These are phyloP conservation scores for Neodontobutis hainanensis DNA, from an alignment of 2,113 vertebrate genomes.

Conservation along the genomic window DNA sequence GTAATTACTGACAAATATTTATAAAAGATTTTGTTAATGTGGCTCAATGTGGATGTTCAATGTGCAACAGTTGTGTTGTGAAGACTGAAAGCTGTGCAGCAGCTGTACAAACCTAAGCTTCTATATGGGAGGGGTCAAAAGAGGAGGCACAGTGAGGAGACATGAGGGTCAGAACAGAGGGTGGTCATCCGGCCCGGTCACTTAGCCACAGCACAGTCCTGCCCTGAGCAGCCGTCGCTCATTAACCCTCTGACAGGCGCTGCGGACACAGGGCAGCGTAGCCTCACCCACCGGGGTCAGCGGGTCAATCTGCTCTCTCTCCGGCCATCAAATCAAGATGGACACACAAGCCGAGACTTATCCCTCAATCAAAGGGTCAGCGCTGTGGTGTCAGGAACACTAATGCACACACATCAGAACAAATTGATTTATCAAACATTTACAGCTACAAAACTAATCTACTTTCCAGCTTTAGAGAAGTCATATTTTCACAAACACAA, in stretches of 20 bases:
- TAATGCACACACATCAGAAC: slow-evolving; percentile 52
- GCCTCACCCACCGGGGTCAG: slow-evolving; percentile 86
- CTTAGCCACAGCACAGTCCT: slow-evolving; percentile 85
- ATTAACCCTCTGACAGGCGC: slow-evolving; percentile 89
- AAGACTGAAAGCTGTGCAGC: slow-evolving; percentile 84
- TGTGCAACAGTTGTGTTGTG: slow-evolving; percentile 59
- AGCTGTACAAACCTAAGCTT: slow-evolving; percentile 85
- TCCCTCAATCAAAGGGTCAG: slow-evolving; percentile 76
- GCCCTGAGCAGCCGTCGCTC: slow-evolving; percentile 89
- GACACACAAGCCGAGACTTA: slow-evolving; percentile 87
- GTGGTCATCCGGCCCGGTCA: slow-evolving; percentile 80
- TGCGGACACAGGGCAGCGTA: slow-evolving; percentile 78
- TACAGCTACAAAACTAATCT: slow-evolving; percentile 40
- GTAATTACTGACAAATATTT: too few species aligned
- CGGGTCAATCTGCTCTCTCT: slow-evolving; percentile 93
- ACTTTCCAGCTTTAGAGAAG: slow-evolving; percentile 18
- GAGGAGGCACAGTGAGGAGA: slow-evolving; percentile 37
- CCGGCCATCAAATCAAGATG: slow-evolving; percentile 84
- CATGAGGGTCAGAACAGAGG: slow-evolving; percentile 54
- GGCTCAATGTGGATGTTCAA: too few species aligned
- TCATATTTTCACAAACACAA: slow-evolving; percentile 17
- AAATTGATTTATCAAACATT: slow-evolving; percentile 75
- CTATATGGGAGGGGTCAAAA: slow-evolving; percentile 77
- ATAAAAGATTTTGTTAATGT: too few species aligned
- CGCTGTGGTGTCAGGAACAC: slow-evolving; percentile 37